phyloP scores from a whole-genome alignment of 2,113 vertebrate species.

The Grallaria varia region DNA sequence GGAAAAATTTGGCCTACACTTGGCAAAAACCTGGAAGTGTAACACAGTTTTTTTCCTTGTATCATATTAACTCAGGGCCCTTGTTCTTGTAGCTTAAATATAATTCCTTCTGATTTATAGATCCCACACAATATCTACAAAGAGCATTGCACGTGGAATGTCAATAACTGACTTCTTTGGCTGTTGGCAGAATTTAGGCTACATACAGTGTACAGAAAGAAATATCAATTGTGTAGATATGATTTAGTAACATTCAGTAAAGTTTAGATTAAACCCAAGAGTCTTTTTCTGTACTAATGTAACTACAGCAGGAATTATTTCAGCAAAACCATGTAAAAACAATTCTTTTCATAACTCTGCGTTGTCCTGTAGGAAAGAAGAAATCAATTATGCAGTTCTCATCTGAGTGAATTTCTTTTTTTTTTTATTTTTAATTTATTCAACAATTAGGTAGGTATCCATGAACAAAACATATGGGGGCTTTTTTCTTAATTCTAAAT shows the following conservation, averaged over 20 bases:
- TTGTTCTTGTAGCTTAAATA: not conserved
- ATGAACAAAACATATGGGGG: not conserved
- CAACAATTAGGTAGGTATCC: not conserved
- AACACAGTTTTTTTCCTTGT: not conserved
- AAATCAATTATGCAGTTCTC: not conserved
- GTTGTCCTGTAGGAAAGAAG: not conserved
- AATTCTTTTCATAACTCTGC: not conserved
- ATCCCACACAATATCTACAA: not conserved
- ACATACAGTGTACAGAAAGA: not conserved
- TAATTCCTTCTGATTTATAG: not conserved
- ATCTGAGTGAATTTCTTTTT: not conserved
- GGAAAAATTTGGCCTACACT: not conserved
- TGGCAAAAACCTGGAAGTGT: not conserved
- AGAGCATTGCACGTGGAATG: accelerated
- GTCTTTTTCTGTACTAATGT: not conserved
- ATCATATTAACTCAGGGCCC: not conserved
- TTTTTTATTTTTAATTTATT: not conserved
- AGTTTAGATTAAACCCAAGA: not conserved
- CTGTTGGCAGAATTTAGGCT: not conserved
- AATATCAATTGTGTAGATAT: not conserved
- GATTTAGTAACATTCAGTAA: not conserved
- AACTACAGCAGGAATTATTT: not conserved
- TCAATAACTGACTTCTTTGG: not conserved
- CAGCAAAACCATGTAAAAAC: not conserved
- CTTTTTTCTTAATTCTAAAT: not conserved